These are phyloP conservation scores for Unio delphinus DNA, from an alignment of 2,888 invertebrate genomes.

Conservation along the genomic window DNA sequence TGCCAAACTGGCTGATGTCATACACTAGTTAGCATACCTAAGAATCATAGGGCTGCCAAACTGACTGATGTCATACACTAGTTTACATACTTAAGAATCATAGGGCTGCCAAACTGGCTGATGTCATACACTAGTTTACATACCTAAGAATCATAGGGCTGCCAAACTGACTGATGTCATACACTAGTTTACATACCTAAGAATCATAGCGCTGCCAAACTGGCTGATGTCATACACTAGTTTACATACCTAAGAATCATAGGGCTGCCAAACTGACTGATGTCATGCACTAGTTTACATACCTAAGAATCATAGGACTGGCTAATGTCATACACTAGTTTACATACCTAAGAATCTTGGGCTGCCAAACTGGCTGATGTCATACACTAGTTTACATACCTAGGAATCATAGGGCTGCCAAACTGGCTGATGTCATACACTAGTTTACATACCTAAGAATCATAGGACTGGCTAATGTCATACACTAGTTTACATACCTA, in stretches of 20 bases:
- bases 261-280: constrained; percentile 54
- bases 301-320: constrained; percentile 54
- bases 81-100: constrained; percentile 45
- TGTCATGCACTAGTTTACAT: constrained; percentile 43
- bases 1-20: constrained; percentile 54
- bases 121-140: constrained; percentile 46
- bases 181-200: constrained; percentile 44
- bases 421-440: constrained; percentile 54
- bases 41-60: constrained; percentile 52
- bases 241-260: constrained; percentile 45
- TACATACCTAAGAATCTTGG: constrained; percentile 50
- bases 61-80: constrained; percentile 50
- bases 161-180: constrained; percentile 55
- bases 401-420: constrained; percentile 45
- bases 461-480: constrained; percentile 52
- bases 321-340: constrained; percentile 43
- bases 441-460: constrained; percentile 43
- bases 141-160: constrained; percentile 51
- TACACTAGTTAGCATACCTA: constrained; percentile 43
- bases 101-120: constrained; percentile 53
- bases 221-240: constrained; percentile 49
- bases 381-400: constrained; percentile 47
- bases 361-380: constrained; percentile 53
- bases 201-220: constrained; percentile 50
- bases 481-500: constrained; percentile 43